These are phyloP conservation scores for Hesperophylax magnus DNA, from an alignment of 1,140 invertebrate genomes.

Conservation along the genomic window DNA sequence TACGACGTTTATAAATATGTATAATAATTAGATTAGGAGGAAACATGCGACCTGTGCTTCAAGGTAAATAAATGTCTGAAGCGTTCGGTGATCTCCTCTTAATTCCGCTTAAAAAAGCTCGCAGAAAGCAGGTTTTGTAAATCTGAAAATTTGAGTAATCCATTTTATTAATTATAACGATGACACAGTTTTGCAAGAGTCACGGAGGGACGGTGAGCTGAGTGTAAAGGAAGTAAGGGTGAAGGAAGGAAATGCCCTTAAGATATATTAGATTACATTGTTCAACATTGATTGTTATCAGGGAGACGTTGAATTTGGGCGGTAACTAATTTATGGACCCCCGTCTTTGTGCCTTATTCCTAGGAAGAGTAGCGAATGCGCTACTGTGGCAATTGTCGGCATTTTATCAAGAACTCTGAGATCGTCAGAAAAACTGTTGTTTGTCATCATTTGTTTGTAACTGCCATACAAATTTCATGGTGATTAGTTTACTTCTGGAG, in stretches of 20 bases:
- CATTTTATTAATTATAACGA: slow-evolving; percentile 38
- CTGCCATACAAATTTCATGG: no score
- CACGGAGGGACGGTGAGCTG: background rate
- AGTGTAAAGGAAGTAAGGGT: background rate
- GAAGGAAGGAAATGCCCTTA: background rate
- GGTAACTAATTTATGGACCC: slow-evolving; percentile 25
- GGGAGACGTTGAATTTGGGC: slow-evolving; percentile 5
- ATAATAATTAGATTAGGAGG: background rate
- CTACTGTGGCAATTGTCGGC: background rate
- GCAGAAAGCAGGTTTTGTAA: slow-evolving; percentile 11
- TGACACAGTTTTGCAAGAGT: slow-evolving; percentile 20
- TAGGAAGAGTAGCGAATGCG: background rate
- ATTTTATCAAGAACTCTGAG: background rate
- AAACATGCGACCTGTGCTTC: slow-evolving; percentile 5
- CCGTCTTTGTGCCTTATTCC: background rate
- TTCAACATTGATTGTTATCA: slow-evolving; percentile 39
- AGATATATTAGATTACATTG: slow-evolving; percentile 40
- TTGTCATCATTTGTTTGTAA: no score
- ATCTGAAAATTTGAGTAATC: slow-evolving; percentile 29
- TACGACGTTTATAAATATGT: no score
- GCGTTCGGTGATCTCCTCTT: no score
- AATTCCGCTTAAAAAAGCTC: background rate
- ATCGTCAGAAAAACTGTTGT: no score
- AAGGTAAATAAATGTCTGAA: background rate
- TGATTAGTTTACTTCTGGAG: no score